Percentiles rank a stretch among this genome's conserved stretches.
Evolutionary conservation across 2,113 vertebrate species (phyloP).

Genomic region (Mesoclemmys tuberculata): DNA sequence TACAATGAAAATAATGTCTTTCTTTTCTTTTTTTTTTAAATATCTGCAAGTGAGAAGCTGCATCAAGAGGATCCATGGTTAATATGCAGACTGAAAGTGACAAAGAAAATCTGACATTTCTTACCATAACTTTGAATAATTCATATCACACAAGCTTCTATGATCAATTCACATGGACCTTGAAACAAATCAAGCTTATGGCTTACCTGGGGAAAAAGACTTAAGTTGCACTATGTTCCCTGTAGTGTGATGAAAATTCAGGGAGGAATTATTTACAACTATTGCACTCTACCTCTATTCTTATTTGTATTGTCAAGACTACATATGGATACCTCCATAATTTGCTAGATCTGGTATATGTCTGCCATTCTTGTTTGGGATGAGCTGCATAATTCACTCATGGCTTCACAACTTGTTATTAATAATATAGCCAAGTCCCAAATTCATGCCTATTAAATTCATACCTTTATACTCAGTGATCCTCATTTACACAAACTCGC

Average conservation of each 20-base stretch:
- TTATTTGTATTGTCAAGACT: neutral
- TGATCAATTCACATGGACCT: neutral
- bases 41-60: neutral
- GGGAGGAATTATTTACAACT: slow-evolving; percentile 17
- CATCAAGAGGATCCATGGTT: neutral
- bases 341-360: neutral
- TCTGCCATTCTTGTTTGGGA: neutral
- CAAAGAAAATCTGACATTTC: neutral
- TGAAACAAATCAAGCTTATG: slow-evolving; percentile 12
- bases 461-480: neutral
- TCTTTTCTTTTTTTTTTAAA: neutral
- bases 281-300: neutral
- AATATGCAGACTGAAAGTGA: neutral
- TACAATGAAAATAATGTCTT: neutral
- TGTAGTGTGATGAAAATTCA: neutral
- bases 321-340: neutral
- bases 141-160: neutral
- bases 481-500: neutral
- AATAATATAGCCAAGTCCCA: neutral
- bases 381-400: neutral
- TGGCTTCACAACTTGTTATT: neutral
- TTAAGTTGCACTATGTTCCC: neutral
- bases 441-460: neutral
- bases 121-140: slow-evolving; percentile 1
- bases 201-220: neutral